Evolutionary conservation across 2,113 vertebrate genomes (phyloP), one percentile per base, ranked within the genome.

Genomic region (Terrapene triunguis): DNA sequence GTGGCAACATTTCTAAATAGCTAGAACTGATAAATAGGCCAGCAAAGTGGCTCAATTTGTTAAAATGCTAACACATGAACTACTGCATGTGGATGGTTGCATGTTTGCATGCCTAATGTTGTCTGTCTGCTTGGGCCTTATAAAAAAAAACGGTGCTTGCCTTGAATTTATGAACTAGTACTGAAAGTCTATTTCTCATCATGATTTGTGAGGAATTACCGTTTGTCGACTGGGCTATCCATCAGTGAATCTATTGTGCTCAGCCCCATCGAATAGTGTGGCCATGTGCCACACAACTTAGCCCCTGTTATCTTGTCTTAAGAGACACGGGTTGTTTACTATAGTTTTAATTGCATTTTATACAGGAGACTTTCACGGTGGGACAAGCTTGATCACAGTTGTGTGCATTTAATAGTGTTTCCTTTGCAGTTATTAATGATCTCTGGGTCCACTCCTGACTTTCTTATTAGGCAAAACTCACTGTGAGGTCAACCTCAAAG

Each of bases 21-120:
- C 97, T 96, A 96, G 97, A 98, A 98, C 98, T 98, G 98, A 98
- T 98, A 98, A 98, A 98, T 98, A 98, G 98, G 98, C 97, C 97
- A 97, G 95, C 95, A 96, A 98, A 98, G 97, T 98, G 97, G 91
- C 96, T 98, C 98, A 95, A 97, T 98, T 98, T 98, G 97, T 98
- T 98, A 98, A 98, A 98, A 98, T 94, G 98, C 96, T 96, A 98
- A 93, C 96, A 96, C 92, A 96, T 98, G 98, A 98, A 97, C 96
- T 98, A 92, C 93, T 97, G 96, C 93, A 97, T 95, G 93, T 95
- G 93, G 87, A 1, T 27, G 84, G 92, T 92, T 95, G 91, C 88
- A 97, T 92, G 95, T 97, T 98, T 98, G 94, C 94, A 97, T 98
- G 86, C 88, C 91, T 93, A 98, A 89, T 54, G 74, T 79, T 95